These are phyloP conservation scores for Actenoides hombroni DNA, from an alignment of 2,113 vertebrate species.

Conservation along the genomic window DNA sequence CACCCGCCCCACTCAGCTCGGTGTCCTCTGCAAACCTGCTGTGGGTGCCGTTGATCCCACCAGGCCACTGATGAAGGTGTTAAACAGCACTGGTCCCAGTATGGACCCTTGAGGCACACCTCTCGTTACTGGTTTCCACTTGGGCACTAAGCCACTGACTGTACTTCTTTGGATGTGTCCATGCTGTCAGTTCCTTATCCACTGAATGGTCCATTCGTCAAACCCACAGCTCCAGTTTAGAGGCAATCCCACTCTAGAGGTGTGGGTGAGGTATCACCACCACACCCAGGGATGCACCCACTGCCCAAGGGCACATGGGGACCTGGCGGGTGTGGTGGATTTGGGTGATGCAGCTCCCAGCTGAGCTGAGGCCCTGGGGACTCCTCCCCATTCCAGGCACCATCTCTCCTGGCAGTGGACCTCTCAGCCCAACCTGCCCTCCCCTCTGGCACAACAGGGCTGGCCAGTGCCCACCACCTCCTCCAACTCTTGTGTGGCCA, in stretches of 20 bases:
- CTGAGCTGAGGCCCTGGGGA: background rate
- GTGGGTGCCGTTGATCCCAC: background rate
- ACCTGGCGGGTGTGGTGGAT: background rate
- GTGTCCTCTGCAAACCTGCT: background rate
- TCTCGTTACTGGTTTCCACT: background rate
- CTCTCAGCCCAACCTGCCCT: background rate
- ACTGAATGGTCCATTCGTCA: background rate
- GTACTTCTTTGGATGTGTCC: background rate
- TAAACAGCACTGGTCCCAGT: no score
- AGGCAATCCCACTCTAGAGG: no score
- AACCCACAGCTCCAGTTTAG: background rate
- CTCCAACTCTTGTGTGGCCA: background rate
- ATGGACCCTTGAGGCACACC: background rate
- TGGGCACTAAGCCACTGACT: background rate
- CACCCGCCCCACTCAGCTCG: background rate
- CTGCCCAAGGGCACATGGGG: background rate
- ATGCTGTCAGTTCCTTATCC: background rate
- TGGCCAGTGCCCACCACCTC: background rate
- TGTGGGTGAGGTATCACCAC: background rate
- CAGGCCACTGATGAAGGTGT: no score
- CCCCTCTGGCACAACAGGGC: rapidly evolving
- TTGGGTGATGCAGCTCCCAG: background rate
- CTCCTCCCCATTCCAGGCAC: no score
- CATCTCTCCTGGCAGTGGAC: rapidly evolving
- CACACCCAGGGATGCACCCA: background rate